Evolutionary conservation across 2,888 invertebrate species (phyloP), one percentile per base, ranked within the genome.

Genomic region (Drosophila demipolita): DNA sequence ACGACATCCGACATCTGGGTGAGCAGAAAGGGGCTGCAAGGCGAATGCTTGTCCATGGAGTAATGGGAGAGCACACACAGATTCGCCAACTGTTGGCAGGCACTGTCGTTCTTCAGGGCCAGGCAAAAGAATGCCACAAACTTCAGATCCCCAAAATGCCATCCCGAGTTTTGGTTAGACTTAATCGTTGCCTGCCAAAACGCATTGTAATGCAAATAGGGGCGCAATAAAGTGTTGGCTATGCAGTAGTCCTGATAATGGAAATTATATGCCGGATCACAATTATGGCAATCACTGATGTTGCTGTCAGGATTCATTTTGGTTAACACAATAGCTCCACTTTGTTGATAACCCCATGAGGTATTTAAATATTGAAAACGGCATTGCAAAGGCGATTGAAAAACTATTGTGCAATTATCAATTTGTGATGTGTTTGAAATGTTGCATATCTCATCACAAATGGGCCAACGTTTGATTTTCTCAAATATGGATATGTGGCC

Each of bases 11-110:
- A 90, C 55, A 92, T 90, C 73, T 93, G 93, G 36, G 90, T 84
- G 6, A 92, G 81, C 63, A 92, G 71, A 70, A 93, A 93, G 20
- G 91, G 73, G 40, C 91, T 91, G 73, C 94, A 94, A 0, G 94
- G 94, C 7, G 94, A 94, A 66, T 93, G 92, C 68, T 93, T 92
- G 20, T 93, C 94, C 75, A 94, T 93, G 20, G 93, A 92, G 82
- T 94, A 95, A 67, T 95, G 92, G 9, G 94, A 94, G 64, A 96
- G 91, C 0, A 94, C 93, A 85, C 96, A 96, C 91, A 96, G 93
- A 91, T 96, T 96, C 1, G 95, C 95, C 68, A 96, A 92, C 70
- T 94, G 93, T 91, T 96, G 95, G 84, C 96, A 96, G 12, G 95
- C 95, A 20, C 94, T 94, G 61, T 91, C 91, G 81, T 93, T 93